Base-by-base conservation (phyloP, 2,113 vertebrate species). In the Heterotis niloticus region DNA sequence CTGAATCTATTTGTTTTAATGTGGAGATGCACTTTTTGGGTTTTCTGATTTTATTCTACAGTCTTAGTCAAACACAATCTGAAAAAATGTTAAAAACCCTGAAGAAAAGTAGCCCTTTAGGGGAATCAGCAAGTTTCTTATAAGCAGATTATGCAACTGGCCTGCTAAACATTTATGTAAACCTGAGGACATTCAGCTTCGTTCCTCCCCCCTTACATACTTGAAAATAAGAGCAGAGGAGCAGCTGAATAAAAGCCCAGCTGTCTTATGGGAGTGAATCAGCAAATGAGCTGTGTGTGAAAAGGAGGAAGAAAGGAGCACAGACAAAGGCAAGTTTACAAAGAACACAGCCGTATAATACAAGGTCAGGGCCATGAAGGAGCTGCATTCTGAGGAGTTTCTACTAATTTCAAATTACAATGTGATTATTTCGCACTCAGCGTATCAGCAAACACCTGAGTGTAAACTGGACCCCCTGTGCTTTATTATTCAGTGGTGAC, bases 201-300 rank as follows among this genome's bases (percentile, higher is more conserved):
- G 76, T 76, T 66, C 70, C 64, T 69, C 44, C 11, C 68, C 76
- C 75, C 64, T 5, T 66, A 76, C 17, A 82, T 83, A 85, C 71
- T 59, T 67, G 34, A 69, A 76, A 78, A 83, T 75, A 82, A 77
- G 70, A 76, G 75, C 79, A 64, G 60, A 52, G 77, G 78, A 73
- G 74, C 68, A 59, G 78, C 59, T 34, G 73, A 85, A 88, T 85
- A 86, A 84, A 77, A 79, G 75, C 75, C 51, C 79, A 67, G 78
- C 75, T 88, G 82, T 85, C 78, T 73, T 64, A 76, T 77, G 69
- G 79, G 79, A 84, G 74, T 85, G 86, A 86, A 83, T 85, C 83
- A 86, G 83, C 82, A 86, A 73, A 78, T 75, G 77, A 66, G 79
- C 77, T 80, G 77, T 75, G 75, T 82, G 70, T 34, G n/a, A 78